phyloP scores from a whole-genome alignment of 2,797 vertebrate species.

The Pteronotus mesoamericanus region DNA sequence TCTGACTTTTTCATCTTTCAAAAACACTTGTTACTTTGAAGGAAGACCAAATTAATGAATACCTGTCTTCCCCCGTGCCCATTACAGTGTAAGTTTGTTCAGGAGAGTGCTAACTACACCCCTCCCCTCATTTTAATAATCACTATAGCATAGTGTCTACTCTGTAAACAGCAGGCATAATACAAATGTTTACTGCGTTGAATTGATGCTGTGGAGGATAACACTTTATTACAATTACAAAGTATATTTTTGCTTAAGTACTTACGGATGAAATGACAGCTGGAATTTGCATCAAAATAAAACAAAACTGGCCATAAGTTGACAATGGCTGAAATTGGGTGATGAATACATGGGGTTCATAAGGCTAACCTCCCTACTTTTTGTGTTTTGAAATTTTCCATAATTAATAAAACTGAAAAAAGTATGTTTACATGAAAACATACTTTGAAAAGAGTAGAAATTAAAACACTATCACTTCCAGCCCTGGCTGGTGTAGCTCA shows the following conservation, averaged over 20 bases:
- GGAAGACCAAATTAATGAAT: not conserved
- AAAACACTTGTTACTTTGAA: not conserved
- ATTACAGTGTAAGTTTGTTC: not conserved
- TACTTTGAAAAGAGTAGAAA: slow-evolving; percentile 10
- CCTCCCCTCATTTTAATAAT: not conserved
- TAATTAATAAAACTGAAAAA: not conserved
- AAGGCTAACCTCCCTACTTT: not conserved
- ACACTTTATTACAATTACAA: not conserved
- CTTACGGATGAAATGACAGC: not conserved
- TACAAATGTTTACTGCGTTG: not conserved
- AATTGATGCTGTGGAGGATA: not conserved
- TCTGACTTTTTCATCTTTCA: not conserved
- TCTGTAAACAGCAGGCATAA: not conserved
- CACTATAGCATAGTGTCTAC: not conserved
- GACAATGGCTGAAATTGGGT: not conserved
- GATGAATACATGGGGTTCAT: not conserved
- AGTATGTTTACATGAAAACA: not conserved
- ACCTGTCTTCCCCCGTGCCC: not conserved
- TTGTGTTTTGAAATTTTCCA: not conserved
- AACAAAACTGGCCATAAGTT: not conserved
- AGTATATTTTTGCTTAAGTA: not conserved
- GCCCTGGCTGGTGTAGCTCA: not conserved
- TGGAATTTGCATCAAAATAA: slow-evolving; percentile 5
- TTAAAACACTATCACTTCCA: not conserved
- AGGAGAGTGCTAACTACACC: not conserved